Conservation (phyloP, 2,888 invertebrate species). For the Zygothrica quintamaculata region DNA sequence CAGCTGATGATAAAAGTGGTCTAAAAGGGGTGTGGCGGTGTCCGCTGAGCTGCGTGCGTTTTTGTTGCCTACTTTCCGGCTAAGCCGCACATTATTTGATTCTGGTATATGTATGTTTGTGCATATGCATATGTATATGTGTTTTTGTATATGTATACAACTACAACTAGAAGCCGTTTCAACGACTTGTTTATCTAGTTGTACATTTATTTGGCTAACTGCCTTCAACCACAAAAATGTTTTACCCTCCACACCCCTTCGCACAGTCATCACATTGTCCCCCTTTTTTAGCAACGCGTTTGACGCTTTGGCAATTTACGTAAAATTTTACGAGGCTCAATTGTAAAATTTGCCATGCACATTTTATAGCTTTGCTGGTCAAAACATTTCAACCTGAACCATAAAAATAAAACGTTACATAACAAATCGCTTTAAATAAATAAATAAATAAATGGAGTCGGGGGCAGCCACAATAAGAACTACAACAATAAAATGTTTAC, state of each 20-base stretch:
- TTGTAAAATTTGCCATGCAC: constrained; percentile 62
- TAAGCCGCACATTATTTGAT: constrained; percentile 49
- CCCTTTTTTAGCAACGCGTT: constrained; percentile 35
- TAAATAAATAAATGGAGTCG: constrained; percentile 47
- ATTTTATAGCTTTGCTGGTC: constrained; percentile 61
- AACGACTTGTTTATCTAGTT: constrained; percentile 74
- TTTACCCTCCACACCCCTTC: constrained; percentile 13
- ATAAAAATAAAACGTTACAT: constrained; percentile 44
- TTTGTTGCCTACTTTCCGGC: constrained; percentile 60
- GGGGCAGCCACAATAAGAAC: constrained; percentile 8
- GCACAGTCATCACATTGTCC: constrained; percentile 17
- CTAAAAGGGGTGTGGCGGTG: neutral
- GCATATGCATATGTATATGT: constrained; percentile 20
- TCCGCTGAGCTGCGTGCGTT: constrained; percentile 29
- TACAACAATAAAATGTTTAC: constrained; percentile 29
- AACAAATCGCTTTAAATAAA: constrained; percentile 52
- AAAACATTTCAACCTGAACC: constrained; percentile 56
- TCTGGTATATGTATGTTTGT: constrained; percentile 1
- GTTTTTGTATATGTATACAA: constrained; percentile 11
- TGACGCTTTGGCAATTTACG: constrained; percentile 55
- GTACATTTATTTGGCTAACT: constrained; percentile 78
- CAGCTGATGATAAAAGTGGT: constrained; percentile 52
- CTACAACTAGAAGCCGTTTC: constrained; percentile 55
- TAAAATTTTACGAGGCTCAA: constrained; percentile 69
- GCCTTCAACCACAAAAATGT: constrained; percentile 72